Conservation (phyloP, 2,113 vertebrate species). For the Malurus elegans region DNA sequence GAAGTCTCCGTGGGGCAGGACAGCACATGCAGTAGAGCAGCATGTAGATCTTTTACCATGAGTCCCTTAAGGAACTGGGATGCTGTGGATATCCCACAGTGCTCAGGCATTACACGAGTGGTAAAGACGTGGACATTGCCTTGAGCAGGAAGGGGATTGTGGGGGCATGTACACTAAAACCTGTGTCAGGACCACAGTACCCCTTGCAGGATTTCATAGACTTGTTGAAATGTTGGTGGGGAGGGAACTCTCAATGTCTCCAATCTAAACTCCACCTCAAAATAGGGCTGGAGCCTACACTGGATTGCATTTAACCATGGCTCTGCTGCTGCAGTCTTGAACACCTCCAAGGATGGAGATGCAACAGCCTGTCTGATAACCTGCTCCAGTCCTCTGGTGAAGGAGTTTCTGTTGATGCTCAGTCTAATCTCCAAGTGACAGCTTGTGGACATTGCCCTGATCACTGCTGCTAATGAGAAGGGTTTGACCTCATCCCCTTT, state of each 20-base stretch:
- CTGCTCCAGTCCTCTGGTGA: neutral
- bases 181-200: neutral
- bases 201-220: neutral
- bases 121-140: neutral
- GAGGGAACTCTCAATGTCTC: neutral
- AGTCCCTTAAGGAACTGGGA: neutral
- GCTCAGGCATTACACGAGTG: neutral
- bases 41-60: neutral
- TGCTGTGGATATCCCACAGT: neutral
- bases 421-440: neutral
- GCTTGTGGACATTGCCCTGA: neutral
- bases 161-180: neutral
- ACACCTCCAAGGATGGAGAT: neutral
- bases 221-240: neutral
- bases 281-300: neutral
- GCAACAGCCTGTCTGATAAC: neutral
- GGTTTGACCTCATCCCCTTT: neutral
- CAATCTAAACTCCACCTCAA: neutral
- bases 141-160: neutral
- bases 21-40: neutral
- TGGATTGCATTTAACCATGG: neutral
- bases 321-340: neutral
- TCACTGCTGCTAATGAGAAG: neutral
- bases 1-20: neutral
- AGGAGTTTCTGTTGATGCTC: neutral